These are phyloP conservation scores for Drosophila seguyi DNA, from an alignment of 1,140 invertebrate genomes.

Conservation along the genomic window DNA sequence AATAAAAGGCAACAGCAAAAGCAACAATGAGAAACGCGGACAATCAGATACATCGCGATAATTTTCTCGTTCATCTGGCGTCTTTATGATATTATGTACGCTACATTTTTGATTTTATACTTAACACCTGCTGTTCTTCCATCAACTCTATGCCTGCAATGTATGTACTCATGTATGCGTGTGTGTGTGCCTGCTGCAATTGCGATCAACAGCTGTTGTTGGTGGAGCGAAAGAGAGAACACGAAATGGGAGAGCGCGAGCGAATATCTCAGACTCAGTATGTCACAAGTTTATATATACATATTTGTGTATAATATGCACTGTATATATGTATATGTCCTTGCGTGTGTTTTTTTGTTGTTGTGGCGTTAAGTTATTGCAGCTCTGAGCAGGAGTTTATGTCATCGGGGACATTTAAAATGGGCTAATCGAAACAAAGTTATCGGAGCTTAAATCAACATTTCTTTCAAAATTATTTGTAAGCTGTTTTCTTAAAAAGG, in stretches of 20 bases:
- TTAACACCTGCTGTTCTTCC: slow-evolving; percentile 79
- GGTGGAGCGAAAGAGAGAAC: slow-evolving; percentile 23
- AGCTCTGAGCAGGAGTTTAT: slow-evolving; percentile 19
- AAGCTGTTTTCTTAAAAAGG: not conserved
- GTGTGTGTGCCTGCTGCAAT: slow-evolving; percentile 48
- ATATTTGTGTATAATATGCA: too few relatives aligned
- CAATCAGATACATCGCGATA: slow-evolving; percentile 31
- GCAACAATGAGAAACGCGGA: slow-evolving; percentile 26
- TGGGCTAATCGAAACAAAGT: slow-evolving; percentile 10
- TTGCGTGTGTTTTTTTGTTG: slow-evolving; percentile 33
- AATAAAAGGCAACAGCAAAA: slow-evolving; percentile 35
- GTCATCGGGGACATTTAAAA: slow-evolving; percentile 4
- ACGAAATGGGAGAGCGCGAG: slow-evolving; percentile 14
- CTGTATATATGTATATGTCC: slow-evolving; percentile 20
- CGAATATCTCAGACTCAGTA: slow-evolving; percentile 13
- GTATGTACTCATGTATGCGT: slow-evolving; percentile 2
- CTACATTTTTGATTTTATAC: slow-evolving; percentile 61
- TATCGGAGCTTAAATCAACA: not conserved
- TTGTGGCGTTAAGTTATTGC: slow-evolving; percentile 29
- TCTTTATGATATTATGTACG: slow-evolving; percentile 34
- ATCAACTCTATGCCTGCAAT: slow-evolving; percentile 44
- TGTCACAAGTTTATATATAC: not conserved
- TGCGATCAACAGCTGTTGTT: slow-evolving; percentile 75
- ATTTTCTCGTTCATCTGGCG: slow-evolving; percentile 45
- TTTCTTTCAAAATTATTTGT: not conserved